A percentile compares a stretch with the other conserved stretches of the same genome.
phyloP scores from a whole-genome alignment of 2,797 vertebrate species.

The Calcarius lapponicus region DNA sequence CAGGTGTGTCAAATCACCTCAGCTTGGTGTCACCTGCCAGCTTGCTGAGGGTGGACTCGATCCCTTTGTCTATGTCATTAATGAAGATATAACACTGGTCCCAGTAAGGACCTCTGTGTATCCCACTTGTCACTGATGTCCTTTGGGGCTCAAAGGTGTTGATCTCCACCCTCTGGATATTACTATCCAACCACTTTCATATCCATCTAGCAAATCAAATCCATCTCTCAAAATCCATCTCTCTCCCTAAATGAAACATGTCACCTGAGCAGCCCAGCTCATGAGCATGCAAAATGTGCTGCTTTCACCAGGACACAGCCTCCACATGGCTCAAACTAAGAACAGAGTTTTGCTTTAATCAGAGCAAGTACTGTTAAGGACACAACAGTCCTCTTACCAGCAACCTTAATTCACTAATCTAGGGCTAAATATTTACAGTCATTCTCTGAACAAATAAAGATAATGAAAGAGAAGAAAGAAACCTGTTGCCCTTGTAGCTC shows the following conservation, averaged over 20 bases:
- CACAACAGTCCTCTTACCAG: neutral
- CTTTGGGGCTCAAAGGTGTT: neutral
- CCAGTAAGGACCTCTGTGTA: neutral
- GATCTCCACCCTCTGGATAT: neutral
- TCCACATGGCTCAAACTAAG: neutral
- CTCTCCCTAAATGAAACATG: neutral
- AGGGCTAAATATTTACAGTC: neutral
- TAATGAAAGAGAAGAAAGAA: neutral
- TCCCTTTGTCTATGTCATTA: neutral
- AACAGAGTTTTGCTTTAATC: neutral
- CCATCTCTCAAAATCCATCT: neutral
- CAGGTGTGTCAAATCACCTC: neutral
- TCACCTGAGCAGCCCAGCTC: neutral
- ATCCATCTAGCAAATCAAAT: neutral
- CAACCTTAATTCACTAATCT: neutral
- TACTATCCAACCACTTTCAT: neutral
- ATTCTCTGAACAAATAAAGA: neutral
- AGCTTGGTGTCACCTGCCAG: too few relatives aligned
- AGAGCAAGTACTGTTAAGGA: neutral
- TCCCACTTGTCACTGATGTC: neutral
- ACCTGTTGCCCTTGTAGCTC: accelerated
- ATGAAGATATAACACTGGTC: neutral
- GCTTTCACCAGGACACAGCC: neutral
- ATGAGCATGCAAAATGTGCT: neutral
- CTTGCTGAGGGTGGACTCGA: accelerated